Evolutionary conservation across 1,140 invertebrate species (phyloP).

Genomic region (Panonychus citri): DNA sequence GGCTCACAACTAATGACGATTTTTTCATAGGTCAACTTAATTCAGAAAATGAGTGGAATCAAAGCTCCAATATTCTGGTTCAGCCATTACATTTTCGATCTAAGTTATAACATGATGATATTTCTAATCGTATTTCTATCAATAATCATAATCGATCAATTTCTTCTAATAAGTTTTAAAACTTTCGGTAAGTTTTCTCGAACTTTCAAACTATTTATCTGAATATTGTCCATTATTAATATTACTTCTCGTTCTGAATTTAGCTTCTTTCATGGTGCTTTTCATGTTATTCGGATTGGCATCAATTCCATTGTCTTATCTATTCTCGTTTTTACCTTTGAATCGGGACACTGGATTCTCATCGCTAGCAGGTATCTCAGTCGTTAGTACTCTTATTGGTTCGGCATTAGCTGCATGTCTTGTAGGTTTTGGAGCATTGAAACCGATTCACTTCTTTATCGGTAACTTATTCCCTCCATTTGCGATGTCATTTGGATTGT

Average conservation of each 20-base stretch:
- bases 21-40: not conserved
- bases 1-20: too few relatives aligned
- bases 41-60: conserved; percentile 15
- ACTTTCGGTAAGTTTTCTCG: not conserved
- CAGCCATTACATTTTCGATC: conserved; percentile 11
- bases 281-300: not conserved
- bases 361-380: not conserved
- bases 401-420: not conserved
- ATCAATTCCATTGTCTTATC: not conserved
- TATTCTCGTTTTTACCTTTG: not conserved
- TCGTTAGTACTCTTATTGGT: not conserved
- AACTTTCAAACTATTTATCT: not conserved
- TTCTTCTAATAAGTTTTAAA: not conserved
- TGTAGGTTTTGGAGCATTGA: too few relatives aligned
- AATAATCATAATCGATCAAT: not conserved
- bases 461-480: not conserved
- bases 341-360: not conserved
- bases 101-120: not conserved
- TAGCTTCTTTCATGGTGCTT: not conserved
- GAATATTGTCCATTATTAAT: not conserved
- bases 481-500: not conserved
- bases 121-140: conserved; percentile 10
- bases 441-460: not conserved
- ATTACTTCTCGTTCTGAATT: too few relatives aligned
- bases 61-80: conserved; percentile 9